A percentile compares a stretch with the other conserved stretches of the same genome.
These are phyloP conservation scores for Ormyrus labotus DNA, from an alignment of 2,888 invertebrate species.

Conservation along the genomic window DNA sequence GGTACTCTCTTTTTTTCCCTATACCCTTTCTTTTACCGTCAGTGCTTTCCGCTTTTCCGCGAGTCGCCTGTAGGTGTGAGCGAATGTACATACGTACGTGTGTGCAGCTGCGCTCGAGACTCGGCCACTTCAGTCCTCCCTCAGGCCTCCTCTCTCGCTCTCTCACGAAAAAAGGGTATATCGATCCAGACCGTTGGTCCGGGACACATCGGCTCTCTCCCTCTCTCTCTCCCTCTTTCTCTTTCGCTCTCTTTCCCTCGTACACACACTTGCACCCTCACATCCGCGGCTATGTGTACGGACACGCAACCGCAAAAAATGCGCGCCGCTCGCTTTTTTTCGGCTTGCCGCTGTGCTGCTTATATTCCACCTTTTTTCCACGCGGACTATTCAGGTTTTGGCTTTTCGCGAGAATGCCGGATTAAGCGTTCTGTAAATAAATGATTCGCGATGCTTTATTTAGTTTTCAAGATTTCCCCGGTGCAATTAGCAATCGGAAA, in stretches of 20 bases:
- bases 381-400: no score
- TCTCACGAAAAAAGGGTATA: slow-evolving; percentile 70
- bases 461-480: no score
- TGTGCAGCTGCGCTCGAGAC: slow-evolving; percentile 26
- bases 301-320: neutral
- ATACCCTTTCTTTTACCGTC: neutral
- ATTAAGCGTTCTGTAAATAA: no score
- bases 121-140: slow-evolving; percentile 42
- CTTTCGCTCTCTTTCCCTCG: neutral
- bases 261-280: neutral
- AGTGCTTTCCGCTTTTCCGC: neutral
- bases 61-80: neutral
- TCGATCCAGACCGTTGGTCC: slow-evolving; percentile 69
- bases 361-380: no score
- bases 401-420: no score
- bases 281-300: no score
- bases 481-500: no score
- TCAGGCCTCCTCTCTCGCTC: slow-evolving; percentile 56
- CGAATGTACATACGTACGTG: neutral
- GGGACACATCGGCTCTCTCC: slow-evolving; percentile 62
- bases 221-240: slow-evolving; percentile 35
- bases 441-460: no score
- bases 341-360: neutral
- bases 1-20: neutral
- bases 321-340: neutral